Conservation (phyloP, 30 jellyfish, hydroid and myxozoan species). For the Cassiopea xamachana region DNA sequence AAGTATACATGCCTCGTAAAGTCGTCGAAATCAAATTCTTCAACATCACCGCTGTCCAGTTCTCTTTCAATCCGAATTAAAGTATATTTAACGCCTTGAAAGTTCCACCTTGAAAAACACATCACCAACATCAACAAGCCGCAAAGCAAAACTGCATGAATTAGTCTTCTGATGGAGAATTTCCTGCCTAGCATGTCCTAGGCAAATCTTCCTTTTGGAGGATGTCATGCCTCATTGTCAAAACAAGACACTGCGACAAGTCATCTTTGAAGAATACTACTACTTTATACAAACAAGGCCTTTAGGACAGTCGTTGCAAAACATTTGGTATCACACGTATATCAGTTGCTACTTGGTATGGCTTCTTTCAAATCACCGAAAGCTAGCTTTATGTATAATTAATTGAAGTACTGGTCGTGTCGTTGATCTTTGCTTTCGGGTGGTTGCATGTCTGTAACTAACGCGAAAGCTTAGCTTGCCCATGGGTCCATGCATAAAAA, state of each 20-base stretch:
- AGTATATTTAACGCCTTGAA: background rate
- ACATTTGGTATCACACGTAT: background rate
- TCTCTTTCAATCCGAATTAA: slow-evolving; percentile 52
- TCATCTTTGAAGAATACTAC: background rate
- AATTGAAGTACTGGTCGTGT: slow-evolving; percentile 17
- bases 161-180: slow-evolving; percentile 53
- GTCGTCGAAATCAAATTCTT: slow-evolving; percentile 46
- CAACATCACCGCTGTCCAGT: slow-evolving; percentile 52
- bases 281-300: background rate
- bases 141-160: slow-evolving; percentile 50
- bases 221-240: slow-evolving; percentile 68
- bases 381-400: slow-evolving; percentile 48
- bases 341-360: background rate
- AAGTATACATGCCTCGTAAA: slow-evolving; percentile 44
- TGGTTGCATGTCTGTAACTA: slow-evolving; percentile 33
- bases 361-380: slow-evolving; percentile 39
- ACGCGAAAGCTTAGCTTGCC: slow-evolving; percentile 10
- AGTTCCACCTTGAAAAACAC: slow-evolving; percentile 43
- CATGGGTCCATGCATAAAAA: slow-evolving; percentile 7
- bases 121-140: slow-evolving; percentile 31
- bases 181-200: slow-evolving; percentile 94
- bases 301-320: background rate
- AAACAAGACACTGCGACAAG: background rate
- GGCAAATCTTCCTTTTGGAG: slow-evolving; percentile 2
- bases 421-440: slow-evolving; percentile 22